phyloP scores from a whole-genome alignment of 2,888 invertebrate genomes.

The Ferdinandea cuprea region DNA sequence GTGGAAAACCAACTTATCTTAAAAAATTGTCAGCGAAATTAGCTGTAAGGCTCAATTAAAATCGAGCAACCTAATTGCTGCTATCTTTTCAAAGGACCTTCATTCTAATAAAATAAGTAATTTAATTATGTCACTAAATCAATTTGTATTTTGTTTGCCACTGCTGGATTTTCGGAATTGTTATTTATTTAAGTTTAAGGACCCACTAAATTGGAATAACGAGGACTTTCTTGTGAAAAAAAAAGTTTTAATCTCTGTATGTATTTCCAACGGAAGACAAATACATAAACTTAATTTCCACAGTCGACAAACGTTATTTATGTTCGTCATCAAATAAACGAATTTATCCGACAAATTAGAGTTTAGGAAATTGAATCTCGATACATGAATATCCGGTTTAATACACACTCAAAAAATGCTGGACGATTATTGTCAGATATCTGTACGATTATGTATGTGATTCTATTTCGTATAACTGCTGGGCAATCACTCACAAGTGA shows the following conservation, averaged over 20 bases:
- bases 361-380: conserved; percentile 17
- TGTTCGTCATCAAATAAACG: conserved; percentile 2
- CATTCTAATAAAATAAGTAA: not conserved
- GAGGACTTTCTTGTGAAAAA: too few species aligned
- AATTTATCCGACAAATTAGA: conserved; percentile 18
- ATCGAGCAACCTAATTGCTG: not conserved
- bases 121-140: not conserved
- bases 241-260: too few species aligned
- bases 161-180: too few species aligned
- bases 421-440: conserved; percentile 23
- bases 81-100: not conserved
- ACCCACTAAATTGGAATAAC: too few species aligned
- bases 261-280: too few species aligned
- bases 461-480: not conserved
- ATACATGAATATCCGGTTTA: conserved; percentile 9
- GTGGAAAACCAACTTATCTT: too few species aligned
- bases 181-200: too few species aligned
- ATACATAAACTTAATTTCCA: not conserved
- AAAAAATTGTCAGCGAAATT: too few species aligned
- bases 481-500: conserved; percentile 34
- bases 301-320: conserved; percentile 19
- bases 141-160: too few species aligned
- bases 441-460: not conserved
- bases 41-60: too few species aligned
- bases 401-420: conserved; percentile 15